Conservation (phyloP, 1,140 invertebrate genomes). For the Macrobrachium rosenbergii region DNA sequence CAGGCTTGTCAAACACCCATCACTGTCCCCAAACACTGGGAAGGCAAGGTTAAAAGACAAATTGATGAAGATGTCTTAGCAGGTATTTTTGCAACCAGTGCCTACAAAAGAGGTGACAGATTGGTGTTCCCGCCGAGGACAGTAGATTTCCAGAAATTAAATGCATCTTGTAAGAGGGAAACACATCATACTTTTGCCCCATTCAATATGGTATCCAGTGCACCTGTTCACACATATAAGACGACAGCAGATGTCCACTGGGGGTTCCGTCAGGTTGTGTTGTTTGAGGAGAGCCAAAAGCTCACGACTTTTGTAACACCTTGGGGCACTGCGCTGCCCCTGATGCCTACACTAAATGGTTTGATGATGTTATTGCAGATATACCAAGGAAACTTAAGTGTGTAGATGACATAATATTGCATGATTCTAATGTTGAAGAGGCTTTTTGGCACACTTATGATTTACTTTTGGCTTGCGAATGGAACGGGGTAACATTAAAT, state of each 20-base stretch:
- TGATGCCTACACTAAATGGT: constrained; percentile 38
- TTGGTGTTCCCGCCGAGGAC: too few species aligned
- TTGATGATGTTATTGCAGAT: constrained; percentile 30
- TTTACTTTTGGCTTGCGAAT: constrained; percentile 10
- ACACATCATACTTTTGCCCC: constrained; percentile 21
- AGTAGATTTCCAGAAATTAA: constrained; percentile 29
- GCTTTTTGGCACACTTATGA: constrained; percentile 26
- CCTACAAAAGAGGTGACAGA: too few species aligned
- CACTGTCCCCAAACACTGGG: too few species aligned
- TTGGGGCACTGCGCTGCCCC: constrained; percentile 18
- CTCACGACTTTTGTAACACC: constrained; percentile 28
- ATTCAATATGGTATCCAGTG: constrained; percentile 24
- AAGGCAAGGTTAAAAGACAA: too few species aligned
- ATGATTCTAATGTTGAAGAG: background rate
- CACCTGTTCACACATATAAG: constrained; percentile 31
- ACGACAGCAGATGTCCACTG: constrained; percentile 26
- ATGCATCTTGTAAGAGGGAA: constrained; percentile 23
- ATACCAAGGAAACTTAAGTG: constrained; percentile 9
- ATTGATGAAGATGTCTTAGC: too few species aligned
- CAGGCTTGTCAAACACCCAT: too few species aligned
- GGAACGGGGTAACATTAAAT: background rate
- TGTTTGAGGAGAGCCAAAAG: background rate
- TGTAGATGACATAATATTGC: constrained; percentile 1
- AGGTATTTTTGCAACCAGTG: too few species aligned
- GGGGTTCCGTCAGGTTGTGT: constrained; percentile 22